Base-by-base conservation (phyloP, 2,113 vertebrate genomes). In the Limnothrissa miodon region DNA sequence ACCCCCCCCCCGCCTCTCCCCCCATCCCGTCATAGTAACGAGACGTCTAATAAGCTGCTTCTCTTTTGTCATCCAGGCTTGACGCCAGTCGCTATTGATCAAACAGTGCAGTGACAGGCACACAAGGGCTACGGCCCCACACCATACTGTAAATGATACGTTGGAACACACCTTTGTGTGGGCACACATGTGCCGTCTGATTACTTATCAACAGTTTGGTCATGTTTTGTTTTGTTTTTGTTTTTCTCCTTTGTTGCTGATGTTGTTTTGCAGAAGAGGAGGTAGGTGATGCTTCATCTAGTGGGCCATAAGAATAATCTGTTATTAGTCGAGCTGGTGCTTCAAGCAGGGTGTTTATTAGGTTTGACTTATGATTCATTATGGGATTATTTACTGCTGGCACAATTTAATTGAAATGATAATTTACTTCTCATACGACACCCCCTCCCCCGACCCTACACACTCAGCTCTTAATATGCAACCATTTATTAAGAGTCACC, bases 1-100 rank as follows among this genome's bases (percentile, higher is more conserved):
- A 91, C 90, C 85, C 84, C 81, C 83, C 83, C 85, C 66, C 86
- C 78, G 44, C 78, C 51, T 81, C 80, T 83, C 46, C 82, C 81
- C 80, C 62, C 42, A 53, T 81, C 3, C 8, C 10, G 66, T 80
- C 39, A 51, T 81, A 42, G 45, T 45, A 59, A 4, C 15, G 21
- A 78, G 48, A 9, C 45, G 23, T 33, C 51, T 23, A 46, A 44
- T 33, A 23, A 79, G 29, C 66, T 11, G 44, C 51, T 19, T 78
- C 84, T 48, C 70, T 21, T 46, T 79, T 53, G 36, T 53, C 53
- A 42, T 36, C 46, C 17, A 17, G 56, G 59, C 59, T n/a, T 62
- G 1, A 9, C 59, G 10, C 59, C 59, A 62, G 8, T 62, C 59
- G 10, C n/a, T 62, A 62, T 29, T 62, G 59, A 62, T 62, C 59